Evolutionary conservation across 2,888 invertebrate species (phyloP).

Genomic region (Drosophila histrio): DNA sequence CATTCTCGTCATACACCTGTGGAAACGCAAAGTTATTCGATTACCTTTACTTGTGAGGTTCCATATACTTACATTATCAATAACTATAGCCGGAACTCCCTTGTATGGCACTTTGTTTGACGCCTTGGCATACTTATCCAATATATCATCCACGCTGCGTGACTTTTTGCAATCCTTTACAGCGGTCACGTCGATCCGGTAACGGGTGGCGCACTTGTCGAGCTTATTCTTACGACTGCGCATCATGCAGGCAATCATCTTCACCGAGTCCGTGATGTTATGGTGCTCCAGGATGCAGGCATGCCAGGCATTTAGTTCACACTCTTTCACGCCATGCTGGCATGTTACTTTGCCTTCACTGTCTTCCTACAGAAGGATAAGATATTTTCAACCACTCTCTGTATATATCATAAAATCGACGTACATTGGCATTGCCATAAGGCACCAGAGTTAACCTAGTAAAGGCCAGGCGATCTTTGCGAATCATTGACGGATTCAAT

Average conservation of each 20-base stretch:
- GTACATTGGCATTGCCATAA: slow-evolving; percentile 72
- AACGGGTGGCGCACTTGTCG: slow-evolving; percentile 63
- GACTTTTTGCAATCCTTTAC: slow-evolving; percentile 70
- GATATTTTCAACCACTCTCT: not conserved
- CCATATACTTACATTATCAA: slow-evolving; percentile 76
- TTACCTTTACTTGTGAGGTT: not conserved
- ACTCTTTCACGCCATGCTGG: slow-evolving; percentile 81
- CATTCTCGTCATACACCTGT: slow-evolving; percentile 29
- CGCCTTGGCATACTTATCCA: slow-evolving; percentile 73
- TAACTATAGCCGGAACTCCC: slow-evolving; percentile 80
- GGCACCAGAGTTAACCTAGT: slow-evolving; percentile 69
- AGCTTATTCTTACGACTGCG: slow-evolving; percentile 50
- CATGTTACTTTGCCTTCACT: slow-evolving; percentile 59
- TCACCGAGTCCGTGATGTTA: slow-evolving; percentile 58
- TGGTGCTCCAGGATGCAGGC: slow-evolving; percentile 82
- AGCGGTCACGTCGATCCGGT: slow-evolving; percentile 64
- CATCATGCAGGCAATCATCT: slow-evolving; percentile 81
- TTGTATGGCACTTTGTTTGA: slow-evolving; percentile 67
- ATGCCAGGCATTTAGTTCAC: slow-evolving; percentile 82
- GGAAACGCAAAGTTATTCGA: not conserved
- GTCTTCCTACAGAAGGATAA: slow-evolving; percentile 12
- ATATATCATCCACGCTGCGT: slow-evolving; percentile 68
- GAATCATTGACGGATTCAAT: slow-evolving; percentile 58
- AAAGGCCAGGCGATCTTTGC: slow-evolving; percentile 35
- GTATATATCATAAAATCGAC: not conserved